Conservation (phyloP, 2,797 vertebrate species). For the Sylvia borin region DNA sequence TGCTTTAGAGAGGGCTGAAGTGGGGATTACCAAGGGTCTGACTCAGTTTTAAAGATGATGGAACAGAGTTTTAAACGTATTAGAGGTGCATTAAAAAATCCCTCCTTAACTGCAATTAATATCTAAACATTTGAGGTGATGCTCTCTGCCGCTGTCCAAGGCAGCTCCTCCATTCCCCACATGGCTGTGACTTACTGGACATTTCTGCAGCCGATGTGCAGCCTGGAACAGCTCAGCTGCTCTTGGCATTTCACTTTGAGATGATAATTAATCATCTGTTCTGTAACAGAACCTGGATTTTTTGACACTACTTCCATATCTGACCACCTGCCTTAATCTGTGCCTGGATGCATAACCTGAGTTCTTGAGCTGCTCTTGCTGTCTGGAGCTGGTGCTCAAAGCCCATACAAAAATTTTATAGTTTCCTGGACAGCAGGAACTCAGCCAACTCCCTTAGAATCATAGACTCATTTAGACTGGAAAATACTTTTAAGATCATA, state of each 20-base stretch:
- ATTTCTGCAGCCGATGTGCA: neutral
- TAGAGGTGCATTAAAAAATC: neutral
- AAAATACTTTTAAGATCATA: neutral
- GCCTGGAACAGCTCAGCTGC: neutral
- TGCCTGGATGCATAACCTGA: neutral
- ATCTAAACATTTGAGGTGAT: neutral
- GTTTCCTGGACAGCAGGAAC: neutral
- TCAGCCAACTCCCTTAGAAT: neutral
- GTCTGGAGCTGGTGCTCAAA: neutral
- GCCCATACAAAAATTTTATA: neutral
- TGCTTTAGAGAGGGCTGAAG: neutral
- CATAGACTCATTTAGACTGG: neutral
- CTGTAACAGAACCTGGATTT: neutral
- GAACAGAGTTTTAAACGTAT: neutral
- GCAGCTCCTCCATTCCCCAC: accelerated
- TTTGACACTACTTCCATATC: neutral
- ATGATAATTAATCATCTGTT: neutral
- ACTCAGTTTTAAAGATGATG: neutral
- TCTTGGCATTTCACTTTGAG: neutral
- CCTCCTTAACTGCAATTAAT: neutral
- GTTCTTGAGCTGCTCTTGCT: neutral
- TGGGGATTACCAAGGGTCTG: neutral
- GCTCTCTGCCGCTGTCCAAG: neutral
- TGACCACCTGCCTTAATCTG: neutral
- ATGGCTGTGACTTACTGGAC: neutral